Evolutionary conservation across 2,797 vertebrate genomes (phyloP).

Genomic region (Cyclura pinguis): DNA sequence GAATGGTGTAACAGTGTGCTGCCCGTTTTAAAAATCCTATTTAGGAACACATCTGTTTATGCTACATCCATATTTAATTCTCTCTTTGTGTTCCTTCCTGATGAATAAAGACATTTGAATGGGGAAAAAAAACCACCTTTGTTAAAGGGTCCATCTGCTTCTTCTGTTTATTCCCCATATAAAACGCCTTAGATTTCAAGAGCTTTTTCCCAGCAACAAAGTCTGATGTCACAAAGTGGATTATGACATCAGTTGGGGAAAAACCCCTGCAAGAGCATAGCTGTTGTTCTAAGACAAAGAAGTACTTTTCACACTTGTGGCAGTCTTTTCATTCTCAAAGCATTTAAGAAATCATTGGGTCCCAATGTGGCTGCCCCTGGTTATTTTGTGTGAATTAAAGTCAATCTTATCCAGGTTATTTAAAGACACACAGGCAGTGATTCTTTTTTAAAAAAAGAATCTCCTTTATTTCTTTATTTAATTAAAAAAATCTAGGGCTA

Average conservation of each 20-base stretch:
- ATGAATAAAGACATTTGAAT: neutral
- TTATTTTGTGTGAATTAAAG: slow-evolving; percentile 36
- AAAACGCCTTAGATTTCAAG: slow-evolving; percentile 33
- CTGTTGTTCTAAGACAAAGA: slow-evolving; percentile 43
- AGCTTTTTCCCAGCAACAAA: slow-evolving; percentile 17
- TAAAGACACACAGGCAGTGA: neutral
- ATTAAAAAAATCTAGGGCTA: no score
- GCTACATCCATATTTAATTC: neutral
- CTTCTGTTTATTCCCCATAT: neutral
- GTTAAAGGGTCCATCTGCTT: slow-evolving; percentile 6
- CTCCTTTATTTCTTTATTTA: no score
- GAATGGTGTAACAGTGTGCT: slow-evolving; percentile 1
- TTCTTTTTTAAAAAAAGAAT: neutral
- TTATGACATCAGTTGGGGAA: slow-evolving; percentile 53
- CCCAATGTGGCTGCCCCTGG: slow-evolving; percentile 22
- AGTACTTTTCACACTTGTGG: slow-evolving; percentile 7
- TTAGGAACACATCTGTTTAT: slow-evolving; percentile 16
- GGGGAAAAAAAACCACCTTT: neutral
- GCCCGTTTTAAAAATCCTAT: neutral
- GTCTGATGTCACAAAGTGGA: slow-evolving; percentile 57
- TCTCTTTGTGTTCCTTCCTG: neutral
- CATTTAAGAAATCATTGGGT: slow-evolving; percentile 38
- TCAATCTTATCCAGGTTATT: neutral
- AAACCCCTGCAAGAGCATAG: slow-evolving; percentile 27
- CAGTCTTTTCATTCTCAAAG: slow-evolving; percentile 53